Evolutionary conservation across 2,888 invertebrate genomes (phyloP), one percentile per base, ranked within the genome.

Genomic region (Caenorhabditis virilis): DNA sequence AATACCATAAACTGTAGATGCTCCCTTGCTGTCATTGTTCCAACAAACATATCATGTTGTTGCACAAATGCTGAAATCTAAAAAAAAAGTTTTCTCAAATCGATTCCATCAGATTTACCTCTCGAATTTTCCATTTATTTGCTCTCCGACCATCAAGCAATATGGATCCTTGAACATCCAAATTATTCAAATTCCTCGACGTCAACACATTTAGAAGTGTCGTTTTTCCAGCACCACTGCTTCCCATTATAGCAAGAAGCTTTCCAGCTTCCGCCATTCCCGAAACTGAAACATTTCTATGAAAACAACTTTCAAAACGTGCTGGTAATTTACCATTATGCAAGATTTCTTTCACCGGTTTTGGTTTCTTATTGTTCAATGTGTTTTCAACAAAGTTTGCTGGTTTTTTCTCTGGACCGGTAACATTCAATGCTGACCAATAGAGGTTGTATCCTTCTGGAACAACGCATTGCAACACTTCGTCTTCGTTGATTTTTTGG

Each of bases 21-120:
- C 83, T 94, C 94, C 68, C 88, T 85, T 23, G 93, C 92, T 0
- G 92, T 92, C 65, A 94, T 87, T 38, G 90, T 89, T 2, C 90
- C 90, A 6, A 91, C 89, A 79, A 94, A 93, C 46, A 93, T 86
- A 80, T 94, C 93, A 69, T 93, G 91, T 84, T 94, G 94, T 76
- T 93, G 91, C 87, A 94, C 91, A 85, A 90, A 94, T 0, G 92
- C 93, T 76, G 91, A 91, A 64, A 91, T 87, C 53, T 72, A 49
- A 30, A 27, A 42, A 27, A 25, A 23, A 46, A 26, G 16, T 9
- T 39, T 46, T 15, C 13, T 5, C 15, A 27, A 13, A 25, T 4
- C 16, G 15, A 33, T 2, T n/a, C 5, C 11, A 36, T 13, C 30
- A 30, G 33, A n/a, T n/a, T n/a, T n/a, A 74, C 74, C 55, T 75